phyloP scores from a whole-genome alignment of 2,888 invertebrate species.

The Cecidostiba fungosa region DNA sequence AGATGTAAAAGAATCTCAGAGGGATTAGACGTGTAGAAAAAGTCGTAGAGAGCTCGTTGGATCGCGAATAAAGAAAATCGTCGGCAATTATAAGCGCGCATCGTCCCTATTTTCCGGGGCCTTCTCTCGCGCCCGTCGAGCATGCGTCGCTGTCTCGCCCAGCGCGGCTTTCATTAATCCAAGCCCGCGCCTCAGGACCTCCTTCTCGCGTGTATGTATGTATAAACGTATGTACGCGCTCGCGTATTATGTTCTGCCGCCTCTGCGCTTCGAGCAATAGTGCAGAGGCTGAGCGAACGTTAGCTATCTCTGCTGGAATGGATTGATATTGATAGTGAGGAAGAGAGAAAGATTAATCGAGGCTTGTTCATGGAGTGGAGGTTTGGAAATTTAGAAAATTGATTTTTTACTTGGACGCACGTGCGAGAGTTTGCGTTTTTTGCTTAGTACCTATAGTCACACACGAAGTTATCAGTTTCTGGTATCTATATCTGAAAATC shows the following conservation, averaged over 20 bases:
- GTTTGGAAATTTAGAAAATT: background rate
- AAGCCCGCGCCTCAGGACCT: slow-evolving; percentile 73
- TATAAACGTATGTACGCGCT: background rate
- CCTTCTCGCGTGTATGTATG: background rate
- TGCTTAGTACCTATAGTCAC: too few relatives aligned
- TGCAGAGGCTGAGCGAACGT: background rate
- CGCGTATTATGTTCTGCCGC: background rate
- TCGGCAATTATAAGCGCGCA: slow-evolving; percentile 20
- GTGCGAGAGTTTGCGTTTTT: background rate
- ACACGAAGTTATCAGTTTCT: too few relatives aligned
- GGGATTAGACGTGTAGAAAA: background rate
- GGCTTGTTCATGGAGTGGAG: background rate
- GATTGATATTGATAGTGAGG: background rate
- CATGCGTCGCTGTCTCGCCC: slow-evolving; percentile 33
- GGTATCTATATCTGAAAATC: too few relatives aligned
- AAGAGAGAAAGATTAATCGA: background rate
- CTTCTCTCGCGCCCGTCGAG: background rate
- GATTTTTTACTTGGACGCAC: background rate
- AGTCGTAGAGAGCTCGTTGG: background rate
- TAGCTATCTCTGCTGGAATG: background rate
- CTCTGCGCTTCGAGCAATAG: background rate
- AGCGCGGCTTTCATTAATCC: slow-evolving; percentile 75
- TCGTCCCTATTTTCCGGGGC: background rate
- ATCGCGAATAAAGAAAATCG: slow-evolving; percentile 19
- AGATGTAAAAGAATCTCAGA: background rate